Percentiles rank a stretch among this genome's conserved stretches.
Conservation (phyloP, 2,113 vertebrate species). For the Erythrolamprus reginae region DNA sequence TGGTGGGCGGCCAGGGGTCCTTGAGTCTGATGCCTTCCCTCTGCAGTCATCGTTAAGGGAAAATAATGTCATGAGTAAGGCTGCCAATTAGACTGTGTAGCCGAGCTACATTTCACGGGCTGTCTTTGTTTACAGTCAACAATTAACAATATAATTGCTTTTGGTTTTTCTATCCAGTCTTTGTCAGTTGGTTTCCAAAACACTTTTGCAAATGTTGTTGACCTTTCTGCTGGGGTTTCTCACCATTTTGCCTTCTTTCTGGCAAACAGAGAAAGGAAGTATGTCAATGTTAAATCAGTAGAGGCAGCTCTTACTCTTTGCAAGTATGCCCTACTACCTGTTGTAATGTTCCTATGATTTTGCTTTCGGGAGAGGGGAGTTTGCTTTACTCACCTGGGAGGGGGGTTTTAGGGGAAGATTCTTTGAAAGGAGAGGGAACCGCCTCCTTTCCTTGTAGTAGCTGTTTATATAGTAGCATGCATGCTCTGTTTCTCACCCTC, state of each 20-base stretch:
- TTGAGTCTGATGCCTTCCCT: conserved; percentile 3
- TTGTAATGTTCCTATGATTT: not conserved
- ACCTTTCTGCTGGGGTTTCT: conserved; percentile 13
- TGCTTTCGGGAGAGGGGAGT: not conserved
- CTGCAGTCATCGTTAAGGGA: conserved; percentile 25
- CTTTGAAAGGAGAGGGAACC: not conserved
- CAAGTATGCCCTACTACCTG: not conserved
- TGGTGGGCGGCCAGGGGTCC: not conserved
- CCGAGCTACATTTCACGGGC: conserved; percentile 11
- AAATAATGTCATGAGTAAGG: conserved; percentile 36
- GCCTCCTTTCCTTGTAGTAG: not conserved
- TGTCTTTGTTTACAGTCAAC: conserved; percentile 38
- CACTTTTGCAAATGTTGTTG: conserved; percentile 37
- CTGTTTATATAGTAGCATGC: not conserved
- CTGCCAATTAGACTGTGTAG: conserved; percentile 24
- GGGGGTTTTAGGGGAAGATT: not conserved
- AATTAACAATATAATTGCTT: conserved; percentile 7
- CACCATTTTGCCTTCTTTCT: conserved; percentile 21
- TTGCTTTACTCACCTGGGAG: not conserved
- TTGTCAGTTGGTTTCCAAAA: conserved; percentile 25
- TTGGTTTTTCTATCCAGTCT: not conserved
- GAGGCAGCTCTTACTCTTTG: conserved; percentile 20
- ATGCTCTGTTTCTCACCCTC: not conserved
- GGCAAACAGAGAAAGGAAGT: conserved; percentile 18
- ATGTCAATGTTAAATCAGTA: conserved; percentile 31